A percentile compares a stretch with the other conserved stretches of the same genome.
Conservation (phyloP, 2,888 invertebrate species). For the Gastrophysa polygoni region DNA sequence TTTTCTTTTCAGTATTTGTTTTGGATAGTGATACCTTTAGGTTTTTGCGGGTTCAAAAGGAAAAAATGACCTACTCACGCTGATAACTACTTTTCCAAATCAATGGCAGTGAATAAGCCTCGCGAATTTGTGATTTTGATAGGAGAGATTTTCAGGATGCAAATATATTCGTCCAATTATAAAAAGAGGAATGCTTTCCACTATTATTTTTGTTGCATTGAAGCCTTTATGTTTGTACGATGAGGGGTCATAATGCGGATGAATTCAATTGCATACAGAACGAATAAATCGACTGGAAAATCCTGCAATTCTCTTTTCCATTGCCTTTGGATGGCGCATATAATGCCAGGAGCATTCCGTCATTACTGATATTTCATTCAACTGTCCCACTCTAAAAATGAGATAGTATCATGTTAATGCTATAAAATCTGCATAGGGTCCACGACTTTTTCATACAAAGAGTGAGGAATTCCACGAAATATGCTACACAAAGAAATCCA, state of each 20-base stretch:
- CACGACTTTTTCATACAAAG: neutral
- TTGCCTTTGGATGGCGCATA: constrained; percentile 32
- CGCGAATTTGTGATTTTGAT: too few relatives aligned
- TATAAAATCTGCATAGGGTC: neutral
- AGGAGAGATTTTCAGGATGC: too few relatives aligned
- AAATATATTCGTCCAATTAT: too few relatives aligned
- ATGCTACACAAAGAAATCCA: neutral
- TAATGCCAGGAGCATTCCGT: constrained; percentile 26
- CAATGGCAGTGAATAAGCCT: too few relatives aligned
- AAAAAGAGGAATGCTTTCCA: too few relatives aligned
- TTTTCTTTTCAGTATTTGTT: too few relatives aligned
- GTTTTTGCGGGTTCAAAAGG: too few relatives aligned
- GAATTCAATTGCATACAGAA: constrained; percentile 35
- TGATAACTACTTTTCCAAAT: too few relatives aligned
- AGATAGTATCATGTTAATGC: neutral
- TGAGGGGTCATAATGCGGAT: constrained; percentile 10
- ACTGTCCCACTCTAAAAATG: neutral
- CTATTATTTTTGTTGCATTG: neutral
- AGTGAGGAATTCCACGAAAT: constrained; percentile 2
- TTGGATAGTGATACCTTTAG: too few relatives aligned
- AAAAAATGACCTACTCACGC: too few relatives aligned
- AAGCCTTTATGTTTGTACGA: too few relatives aligned
- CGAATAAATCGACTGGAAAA: constrained; percentile 40
- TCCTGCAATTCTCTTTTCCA: constrained; percentile 40
- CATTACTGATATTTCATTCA: constrained; percentile 30